These are phyloP conservation scores for Danionella dracula DNA, from an alignment of 2,797 vertebrate species.

Conservation along the genomic window DNA sequence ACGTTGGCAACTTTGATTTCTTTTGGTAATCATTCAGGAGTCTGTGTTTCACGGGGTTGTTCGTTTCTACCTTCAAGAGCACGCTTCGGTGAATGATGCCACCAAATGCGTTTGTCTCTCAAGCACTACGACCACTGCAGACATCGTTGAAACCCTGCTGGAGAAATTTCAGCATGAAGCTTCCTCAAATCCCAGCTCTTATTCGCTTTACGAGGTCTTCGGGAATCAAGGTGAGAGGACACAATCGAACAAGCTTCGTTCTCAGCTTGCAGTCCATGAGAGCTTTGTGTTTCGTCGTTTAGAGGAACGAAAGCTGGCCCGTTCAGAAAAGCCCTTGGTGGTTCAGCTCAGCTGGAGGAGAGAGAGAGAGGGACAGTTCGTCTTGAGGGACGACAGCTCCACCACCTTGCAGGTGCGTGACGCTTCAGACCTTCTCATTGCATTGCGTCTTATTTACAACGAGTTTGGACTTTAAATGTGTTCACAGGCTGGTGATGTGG, in stretches of 20 bases:
- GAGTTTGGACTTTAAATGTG: no score
- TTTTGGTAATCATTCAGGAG: slow-evolving; percentile 64
- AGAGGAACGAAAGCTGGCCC: slow-evolving; percentile 83
- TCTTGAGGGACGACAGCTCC: slow-evolving; percentile 81
- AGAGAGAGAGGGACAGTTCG: slow-evolving; percentile 78
- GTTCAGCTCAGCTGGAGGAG: slow-evolving; percentile 89
- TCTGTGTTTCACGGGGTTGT: slow-evolving; percentile 88
- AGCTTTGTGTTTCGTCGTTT: slow-evolving; percentile 13
- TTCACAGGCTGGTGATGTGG: slow-evolving; percentile 30
- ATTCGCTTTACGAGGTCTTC: slow-evolving; percentile 83
- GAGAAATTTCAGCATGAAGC: slow-evolving; percentile 90
- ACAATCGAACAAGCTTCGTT: not conserved
- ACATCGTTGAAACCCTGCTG: slow-evolving; percentile 79
- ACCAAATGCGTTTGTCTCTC: slow-evolving; percentile 87
- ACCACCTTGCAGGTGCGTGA: slow-evolving; percentile 65
- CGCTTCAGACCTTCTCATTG: not conserved
- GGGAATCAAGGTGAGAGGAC: slow-evolving; percentile 72
- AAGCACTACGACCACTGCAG: slow-evolving; percentile 76
- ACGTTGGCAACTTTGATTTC: not conserved
- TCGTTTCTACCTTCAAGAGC: slow-evolving; percentile 89
- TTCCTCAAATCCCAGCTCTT: slow-evolving; percentile 78
- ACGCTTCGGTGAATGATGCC: slow-evolving; percentile 78
- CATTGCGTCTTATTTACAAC: no score
- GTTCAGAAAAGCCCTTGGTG: slow-evolving; percentile 82
- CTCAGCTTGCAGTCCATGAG: not conserved